Percentiles rank a stretch among this genome's conserved stretches.
Conservation (phyloP, 2,113 vertebrate species). For the Labeo rohita region DNA sequence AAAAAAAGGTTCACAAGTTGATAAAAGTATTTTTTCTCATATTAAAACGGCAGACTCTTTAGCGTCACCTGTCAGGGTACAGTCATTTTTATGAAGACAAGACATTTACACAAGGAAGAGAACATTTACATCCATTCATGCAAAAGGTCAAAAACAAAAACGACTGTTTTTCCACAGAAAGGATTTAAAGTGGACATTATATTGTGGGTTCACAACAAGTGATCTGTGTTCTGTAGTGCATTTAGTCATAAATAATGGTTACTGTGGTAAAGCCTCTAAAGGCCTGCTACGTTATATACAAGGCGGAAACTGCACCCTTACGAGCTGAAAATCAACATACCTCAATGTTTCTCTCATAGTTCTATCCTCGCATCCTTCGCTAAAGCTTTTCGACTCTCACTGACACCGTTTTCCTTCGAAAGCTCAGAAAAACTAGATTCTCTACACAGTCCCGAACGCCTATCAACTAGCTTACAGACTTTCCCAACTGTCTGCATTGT, state of each 20-base stretch:
- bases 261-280: constrained; percentile 49
- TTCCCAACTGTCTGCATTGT: neutral
- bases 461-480: neutral
- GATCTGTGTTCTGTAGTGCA: constrained; percentile 45
- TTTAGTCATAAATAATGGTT: constrained; percentile 56
- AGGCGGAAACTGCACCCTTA: constrained; percentile 36
- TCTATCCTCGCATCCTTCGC: neutral
- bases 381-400: neutral
- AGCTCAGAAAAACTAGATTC: constrained; percentile 7
- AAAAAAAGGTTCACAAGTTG: neutral
- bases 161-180: constrained; percentile 35
- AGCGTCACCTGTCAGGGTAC: constrained; percentile 41
- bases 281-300: constrained; percentile 55
- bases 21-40: neutral
- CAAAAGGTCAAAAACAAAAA: constrained; percentile 41
- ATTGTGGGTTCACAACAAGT: constrained; percentile 37
- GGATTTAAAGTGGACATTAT: constrained; percentile 29
- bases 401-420: neutral
- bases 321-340: constrained; percentile 24
- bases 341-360: neutral
- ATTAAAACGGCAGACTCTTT: constrained; percentile 3
- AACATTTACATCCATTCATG: constrained; percentile 56
- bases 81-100: constrained; percentile 35
- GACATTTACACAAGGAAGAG: constrained; percentile 45
- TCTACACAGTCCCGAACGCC: neutral